These are phyloP conservation scores for Brevimyrus niger DNA, from an alignment of 2,113 vertebrate genomes.

Conservation along the genomic window DNA sequence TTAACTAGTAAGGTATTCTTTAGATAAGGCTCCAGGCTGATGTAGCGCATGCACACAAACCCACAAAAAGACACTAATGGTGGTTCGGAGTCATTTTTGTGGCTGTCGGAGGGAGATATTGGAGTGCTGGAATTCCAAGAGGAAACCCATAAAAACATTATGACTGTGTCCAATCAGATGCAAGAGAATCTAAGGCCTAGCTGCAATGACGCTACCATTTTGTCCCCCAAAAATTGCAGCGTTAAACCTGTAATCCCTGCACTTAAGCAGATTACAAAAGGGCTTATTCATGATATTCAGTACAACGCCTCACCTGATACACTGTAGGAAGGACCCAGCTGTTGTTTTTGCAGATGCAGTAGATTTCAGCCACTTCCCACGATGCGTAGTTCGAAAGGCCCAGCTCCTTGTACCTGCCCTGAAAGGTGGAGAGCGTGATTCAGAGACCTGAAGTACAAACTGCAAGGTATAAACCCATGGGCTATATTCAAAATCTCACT, in stretches of 20 bases:
- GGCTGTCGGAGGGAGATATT: neutral
- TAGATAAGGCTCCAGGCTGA: neutral
- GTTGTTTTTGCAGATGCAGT: slow-evolving; percentile 73
- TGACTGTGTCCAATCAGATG: neutral
- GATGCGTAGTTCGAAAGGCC: slow-evolving; percentile 85
- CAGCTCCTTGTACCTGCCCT: slow-evolving; percentile 91
- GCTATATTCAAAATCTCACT: neutral
- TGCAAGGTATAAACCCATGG: neutral
- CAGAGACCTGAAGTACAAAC: neutral
- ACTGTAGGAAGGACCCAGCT: slow-evolving; percentile 81
- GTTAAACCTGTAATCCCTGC: neutral
- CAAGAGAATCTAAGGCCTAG: neutral
- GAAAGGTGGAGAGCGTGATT: slow-evolving; percentile 14
- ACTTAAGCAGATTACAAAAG: neutral
- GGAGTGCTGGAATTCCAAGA: neutral
- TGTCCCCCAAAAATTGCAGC: neutral
- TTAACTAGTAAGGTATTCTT: neutral
- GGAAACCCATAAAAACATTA: neutral
- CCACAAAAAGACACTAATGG: neutral
- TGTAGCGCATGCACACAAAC: neutral
- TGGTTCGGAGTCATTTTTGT: neutral
- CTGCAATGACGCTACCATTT: neutral
- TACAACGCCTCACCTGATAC: slow-evolving; percentile 73
- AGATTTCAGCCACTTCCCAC: slow-evolving; percentile 91
- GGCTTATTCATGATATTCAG: neutral